phyloP scores from a whole-genome alignment of 2,797 vertebrate genomes.

The Lagodon rhomboides region DNA sequence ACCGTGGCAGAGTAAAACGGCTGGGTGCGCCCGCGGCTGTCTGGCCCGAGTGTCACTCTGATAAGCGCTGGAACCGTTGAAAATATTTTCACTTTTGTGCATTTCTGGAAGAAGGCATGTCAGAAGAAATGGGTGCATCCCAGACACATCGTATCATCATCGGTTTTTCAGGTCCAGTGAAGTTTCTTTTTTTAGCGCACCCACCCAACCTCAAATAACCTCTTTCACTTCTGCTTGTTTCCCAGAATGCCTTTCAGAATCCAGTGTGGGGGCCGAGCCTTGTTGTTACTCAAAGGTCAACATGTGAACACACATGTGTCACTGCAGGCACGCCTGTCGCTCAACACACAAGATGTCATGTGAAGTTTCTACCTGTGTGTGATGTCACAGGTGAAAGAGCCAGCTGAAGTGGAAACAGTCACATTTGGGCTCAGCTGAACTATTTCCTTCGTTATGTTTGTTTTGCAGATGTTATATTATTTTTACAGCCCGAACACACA shows the following conservation, averaged over 20 bases:
- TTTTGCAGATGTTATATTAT: neutral
- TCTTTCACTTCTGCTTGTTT: constrained; percentile 30
- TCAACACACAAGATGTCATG: neutral
- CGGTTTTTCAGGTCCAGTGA: constrained; percentile 36
- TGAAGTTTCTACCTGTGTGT: neutral
- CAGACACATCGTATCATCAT: constrained; percentile 1
- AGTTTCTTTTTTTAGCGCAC: constrained; percentile 45
- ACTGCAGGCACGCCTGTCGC: neutral
- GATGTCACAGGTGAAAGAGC: neutral
- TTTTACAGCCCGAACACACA: too few species aligned
- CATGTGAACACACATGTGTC: neutral
- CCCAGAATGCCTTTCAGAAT: constrained; percentile 40
- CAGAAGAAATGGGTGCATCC: constrained; percentile 24
- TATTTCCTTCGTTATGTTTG: neutral
- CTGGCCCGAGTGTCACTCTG: constrained; percentile 44
- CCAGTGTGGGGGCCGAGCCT: neutral
- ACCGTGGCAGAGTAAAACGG: constrained; percentile 24
- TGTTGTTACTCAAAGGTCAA: constrained; percentile 37
- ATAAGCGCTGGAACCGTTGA: constrained; percentile 35
- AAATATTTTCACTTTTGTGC: constrained; percentile 42
- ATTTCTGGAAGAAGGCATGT: constrained; percentile 14
- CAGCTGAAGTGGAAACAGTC: neutral
- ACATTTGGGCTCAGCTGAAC: neutral
- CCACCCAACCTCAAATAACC: constrained; percentile 43
- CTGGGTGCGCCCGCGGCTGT: constrained; percentile 20